Evolutionary conservation across 2,113 vertebrate genomes (phyloP), one percentile per base, ranked within the genome.

Genomic region (Tympanuchus pallidicinctus): DNA sequence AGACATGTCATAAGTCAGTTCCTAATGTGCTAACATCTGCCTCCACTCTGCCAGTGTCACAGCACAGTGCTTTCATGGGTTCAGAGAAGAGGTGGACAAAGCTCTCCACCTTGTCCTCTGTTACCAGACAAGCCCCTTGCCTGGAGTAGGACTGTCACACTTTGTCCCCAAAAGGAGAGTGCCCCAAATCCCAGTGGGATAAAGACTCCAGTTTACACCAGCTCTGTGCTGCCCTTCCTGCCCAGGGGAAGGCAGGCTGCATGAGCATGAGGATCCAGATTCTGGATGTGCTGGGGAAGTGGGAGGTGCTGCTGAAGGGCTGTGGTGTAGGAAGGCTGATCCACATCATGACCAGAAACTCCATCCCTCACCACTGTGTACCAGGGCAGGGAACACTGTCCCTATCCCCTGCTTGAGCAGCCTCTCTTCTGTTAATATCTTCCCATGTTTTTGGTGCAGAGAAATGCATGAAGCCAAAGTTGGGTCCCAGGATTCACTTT

Each of bases 141-240:
- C 14, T 28, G 15, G 54, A 30, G 54, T 30, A 54, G 52, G 5
- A 54, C 27, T 9, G 27, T 30, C 27, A 54, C 52, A 24, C 22
- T 54, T 28, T 54, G 27, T 54, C 52, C 52, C 15, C 52, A 30
- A 28, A 15, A 28, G 27, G 52, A 54, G 52, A 30, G 15, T 54
- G 52, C 52, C 27, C 52, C 27, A 52, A 28, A 27, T 16, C 52
- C 52, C 52, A 54, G 27, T 28, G 16, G 28, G 27, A 56, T 17
- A 56, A 30, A 30, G 28, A 30, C 54, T 56, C 54, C 54, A 30
- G 54, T 30, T 56, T 56, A 30, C 54, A 30, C 28, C 28, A 81
- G 56, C 21, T 38, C n/a, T 0, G 0, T 6, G 48, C 34, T 15
- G 27, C 43, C 32, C 16, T 90, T 25, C n/a, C 28, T 9, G 59